phyloP scores from a whole-genome alignment of 2,888 invertebrate species.

The Polyploca ridens region DNA sequence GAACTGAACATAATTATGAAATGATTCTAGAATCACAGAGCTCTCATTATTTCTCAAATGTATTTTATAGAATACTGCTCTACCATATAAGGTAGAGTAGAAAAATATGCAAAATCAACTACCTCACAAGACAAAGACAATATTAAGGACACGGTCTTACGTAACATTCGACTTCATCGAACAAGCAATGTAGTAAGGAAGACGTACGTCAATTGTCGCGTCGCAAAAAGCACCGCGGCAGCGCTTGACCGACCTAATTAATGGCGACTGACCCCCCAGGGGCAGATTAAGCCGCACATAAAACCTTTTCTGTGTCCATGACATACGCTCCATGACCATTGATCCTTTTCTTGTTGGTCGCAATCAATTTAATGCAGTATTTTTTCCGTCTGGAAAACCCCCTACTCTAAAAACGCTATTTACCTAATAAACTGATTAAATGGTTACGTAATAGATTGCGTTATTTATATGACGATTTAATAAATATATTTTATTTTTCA shows the following conservation, averaged over 20 bases:
- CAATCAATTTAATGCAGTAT: conserved; percentile 38
- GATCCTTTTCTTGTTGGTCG: conserved; percentile 57
- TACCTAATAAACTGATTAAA: too few species aligned
- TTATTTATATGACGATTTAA: too few species aligned
- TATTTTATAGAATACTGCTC: too few species aligned
- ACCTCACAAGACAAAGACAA: background rate
- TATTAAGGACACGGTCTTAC: too few species aligned
- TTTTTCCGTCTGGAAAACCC: background rate
- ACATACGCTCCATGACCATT: conserved; percentile 56
- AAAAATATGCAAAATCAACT: too few species aligned
- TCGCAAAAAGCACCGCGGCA: conserved; percentile 67
- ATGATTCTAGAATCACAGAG: too few species aligned
- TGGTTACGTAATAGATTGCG: too few species aligned
- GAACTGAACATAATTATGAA: too few species aligned
- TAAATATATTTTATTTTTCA: too few species aligned
- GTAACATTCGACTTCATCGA: background rate
- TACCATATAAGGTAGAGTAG: too few species aligned
- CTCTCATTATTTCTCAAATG: too few species aligned
- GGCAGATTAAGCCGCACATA: conserved; percentile 74
- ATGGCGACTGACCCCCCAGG: conserved; percentile 60
- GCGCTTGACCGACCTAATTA: conserved; percentile 70
- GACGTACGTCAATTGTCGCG: conserved; percentile 67
- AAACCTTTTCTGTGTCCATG: conserved; percentile 72
- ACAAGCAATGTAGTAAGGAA: conserved; percentile 26
- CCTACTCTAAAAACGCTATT: too few species aligned